Evolutionary conservation across 2,888 invertebrate species (phyloP), one percentile per base, ranked within the genome.

Genomic region (Pherbina coryleti): DNA sequence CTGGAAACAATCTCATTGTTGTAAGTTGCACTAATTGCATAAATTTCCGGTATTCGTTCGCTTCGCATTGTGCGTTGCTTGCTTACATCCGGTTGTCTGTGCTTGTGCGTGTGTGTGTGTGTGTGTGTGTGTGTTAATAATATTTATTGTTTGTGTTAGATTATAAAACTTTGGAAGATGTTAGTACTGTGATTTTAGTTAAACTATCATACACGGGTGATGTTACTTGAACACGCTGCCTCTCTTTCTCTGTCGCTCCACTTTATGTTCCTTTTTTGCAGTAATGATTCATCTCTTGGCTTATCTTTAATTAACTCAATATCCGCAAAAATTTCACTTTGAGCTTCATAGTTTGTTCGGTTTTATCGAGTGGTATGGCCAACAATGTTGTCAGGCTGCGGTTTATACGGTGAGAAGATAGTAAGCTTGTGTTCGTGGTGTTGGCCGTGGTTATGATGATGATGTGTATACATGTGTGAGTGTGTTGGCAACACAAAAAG

Each of bases 291-390:
- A 44, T 44, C 2, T 44, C 14, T 44, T 44, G 7, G 44, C 44
- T 44, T 22, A 51, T 49, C 69, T 69, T 69, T 69, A 69, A 69
- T 69, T 69, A 69, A 69, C 69, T 69, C 69, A 69, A 69, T 69
- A 49, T 69, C 34, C 49, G 19, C 17, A 49, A 69, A 69, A n/a
- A 67, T 37, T 69, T 5, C 5, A 25, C 69, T 69, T 51, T 69
- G 11, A 14, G 51, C 69, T 28, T 3, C 22, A 22, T 51, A 69
- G 25, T 69, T 69, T 28, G 51, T 49, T 14, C 14, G 5, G n/a
- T 17, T 37, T 37, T 19, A 19, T 66, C 37, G 66, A 66, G 66
- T 44, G 67, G 8, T 22, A 51, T 69, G 22, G 25, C 49, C 49
- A 22, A 51, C 69, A 34, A 25, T 60, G 60, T 37, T 67, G n/a